These are phyloP conservation scores for Holothuria leucospilota DNA, from an alignment of 53 echinoderm and acorn worm genomes.

Conservation along the genomic window DNA sequence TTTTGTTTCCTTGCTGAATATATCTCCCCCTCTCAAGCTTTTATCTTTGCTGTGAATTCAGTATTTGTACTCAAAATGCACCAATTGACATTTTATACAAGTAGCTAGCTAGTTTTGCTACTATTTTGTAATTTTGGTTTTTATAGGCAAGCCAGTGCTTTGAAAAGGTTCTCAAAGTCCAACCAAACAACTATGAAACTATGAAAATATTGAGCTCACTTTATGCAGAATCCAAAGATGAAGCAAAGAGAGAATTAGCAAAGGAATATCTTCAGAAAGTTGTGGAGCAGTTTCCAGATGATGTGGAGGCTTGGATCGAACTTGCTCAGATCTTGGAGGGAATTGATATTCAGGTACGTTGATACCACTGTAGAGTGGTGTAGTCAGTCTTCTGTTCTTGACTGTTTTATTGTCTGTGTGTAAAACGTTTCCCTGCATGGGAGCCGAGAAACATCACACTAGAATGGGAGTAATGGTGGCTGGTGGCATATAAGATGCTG, in stretches of 20 bases:
- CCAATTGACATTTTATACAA: no score
- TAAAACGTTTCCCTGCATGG: no score
- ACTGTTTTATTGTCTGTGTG: no score
- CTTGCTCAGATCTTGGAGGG: conserved; percentile 95
- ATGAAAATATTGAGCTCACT: conserved; percentile 98
- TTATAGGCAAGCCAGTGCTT: conserved; percentile 91
- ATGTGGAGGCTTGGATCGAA: conserved; percentile 98
- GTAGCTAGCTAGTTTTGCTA: no score
- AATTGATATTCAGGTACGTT: conserved; percentile 85
- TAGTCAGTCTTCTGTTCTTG: no score
- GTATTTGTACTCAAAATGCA: no score
- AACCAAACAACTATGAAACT: conserved; percentile 97
- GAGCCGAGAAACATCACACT: no score
- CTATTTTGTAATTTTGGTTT: neutral
- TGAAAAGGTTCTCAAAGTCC: conserved; percentile 96
- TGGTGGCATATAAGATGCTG: no score
- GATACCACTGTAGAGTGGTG: neutral
- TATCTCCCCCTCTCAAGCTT: no score
- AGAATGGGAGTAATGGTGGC: no score
- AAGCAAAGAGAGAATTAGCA: conserved; percentile 82
- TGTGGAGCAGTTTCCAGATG: conserved; percentile 96
- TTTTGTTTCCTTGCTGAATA: no score
- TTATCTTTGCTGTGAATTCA: no score
- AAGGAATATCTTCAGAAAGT: conserved; percentile 95
- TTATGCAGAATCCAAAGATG: conserved; percentile 82